Base-by-base conservation (phyloP, 2,113 vertebrate species). In the Prietella phreatophila region DNA sequence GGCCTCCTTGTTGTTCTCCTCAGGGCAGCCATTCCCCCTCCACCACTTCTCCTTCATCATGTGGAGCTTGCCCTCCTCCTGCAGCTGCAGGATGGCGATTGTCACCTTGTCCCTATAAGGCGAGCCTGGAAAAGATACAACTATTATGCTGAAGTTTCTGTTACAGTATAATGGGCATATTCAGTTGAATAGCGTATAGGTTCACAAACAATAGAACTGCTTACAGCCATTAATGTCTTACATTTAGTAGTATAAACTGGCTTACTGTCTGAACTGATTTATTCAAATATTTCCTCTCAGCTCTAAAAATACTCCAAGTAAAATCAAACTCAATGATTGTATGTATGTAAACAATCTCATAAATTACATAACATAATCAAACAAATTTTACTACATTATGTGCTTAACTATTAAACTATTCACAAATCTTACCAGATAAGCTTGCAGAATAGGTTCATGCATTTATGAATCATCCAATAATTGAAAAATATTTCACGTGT, bases 11-110 rank as follows among this genome's bases (percentile, higher is more conserved):
- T 95, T 97, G 92, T 99, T 98, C 91, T 99, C 98, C 91, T 99
- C 97, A 0, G 98, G 98, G 88, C 98, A 99, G 83, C 98, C 97
- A 0, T 98, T 98, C 1, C 98, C 98, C 36, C 97, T 89, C 98
- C 98, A 99, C 98, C 98, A 99, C 90, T 98, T 99, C 92, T 99
- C 98, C 92, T 99, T 99, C 97, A 99, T 98, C 97, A 99, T 97
- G 92, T 98, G 98, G 56, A 99, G 93, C 92, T 98, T 99, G 20
- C 98, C 98, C 80, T 98, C 98, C 92, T 99, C 98, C 95, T 99
- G 98, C 61, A 99, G 95, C 93, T 99, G 98, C 36, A 99, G 97
- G 93, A 99, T 98, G 92, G 98, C 98, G 0, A 99, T 98, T 33
- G 98, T 99, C 91, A 99, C 96, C 95, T 97, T 98, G 92, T 99